Evolutionary conservation across 2,888 invertebrate species (phyloP).

Genomic region (Imbricaverruca yamaguchii): DNA sequence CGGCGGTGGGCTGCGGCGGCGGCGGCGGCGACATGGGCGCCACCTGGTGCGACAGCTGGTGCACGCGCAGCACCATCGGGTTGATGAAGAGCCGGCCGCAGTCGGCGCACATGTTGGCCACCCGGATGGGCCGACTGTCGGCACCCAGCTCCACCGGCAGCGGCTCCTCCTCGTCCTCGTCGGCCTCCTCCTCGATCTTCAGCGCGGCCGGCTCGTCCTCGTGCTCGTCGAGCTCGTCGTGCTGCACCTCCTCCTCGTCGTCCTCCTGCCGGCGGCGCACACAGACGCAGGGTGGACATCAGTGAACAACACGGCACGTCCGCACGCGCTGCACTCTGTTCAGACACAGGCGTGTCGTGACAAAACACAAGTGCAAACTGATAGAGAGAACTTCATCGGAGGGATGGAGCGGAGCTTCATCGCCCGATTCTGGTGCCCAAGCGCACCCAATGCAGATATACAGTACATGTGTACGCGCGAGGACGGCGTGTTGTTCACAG

Average conservation of each 20-base stretch:
- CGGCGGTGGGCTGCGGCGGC: neutral
- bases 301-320: neutral
- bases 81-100: conserved; percentile 16
- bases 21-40: neutral
- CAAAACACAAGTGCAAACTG: too few relatives aligned
- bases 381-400: too few relatives aligned
- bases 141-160: neutral
- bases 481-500: too few relatives aligned
- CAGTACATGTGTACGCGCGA: too few relatives aligned
- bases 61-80: conserved; percentile 17
- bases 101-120: conserved; percentile 12
- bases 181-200: neutral
- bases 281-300: conserved; percentile 10
- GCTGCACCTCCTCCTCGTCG: neutral
- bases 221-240: neutral
- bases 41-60: neutral
- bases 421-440: too few relatives aligned
- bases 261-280: neutral
- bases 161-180: neutral
- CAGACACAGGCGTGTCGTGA: neutral
- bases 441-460: too few relatives aligned
- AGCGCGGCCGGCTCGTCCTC: neutral
- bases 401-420: too few relatives aligned
- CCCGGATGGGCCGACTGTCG: neutral
- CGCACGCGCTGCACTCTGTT: neutral